These are phyloP conservation scores for Chrysaora quinquecirrha DNA, from an alignment of 30 jellyfish, hydroid and myxozoan genomes.

Conservation along the genomic window DNA sequence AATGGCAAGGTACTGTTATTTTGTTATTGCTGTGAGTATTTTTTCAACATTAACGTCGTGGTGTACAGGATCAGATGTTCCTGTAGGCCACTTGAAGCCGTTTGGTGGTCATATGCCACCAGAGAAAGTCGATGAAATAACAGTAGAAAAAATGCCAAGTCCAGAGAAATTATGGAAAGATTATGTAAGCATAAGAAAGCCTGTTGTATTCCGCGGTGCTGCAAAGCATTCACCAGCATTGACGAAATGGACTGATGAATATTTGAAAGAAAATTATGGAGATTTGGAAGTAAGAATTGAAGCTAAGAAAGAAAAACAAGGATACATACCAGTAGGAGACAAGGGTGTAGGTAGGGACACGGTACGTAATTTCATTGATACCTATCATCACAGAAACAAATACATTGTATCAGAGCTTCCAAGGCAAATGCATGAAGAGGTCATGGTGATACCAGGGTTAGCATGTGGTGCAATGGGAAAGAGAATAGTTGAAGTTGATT, in stretches of 20 bases:
- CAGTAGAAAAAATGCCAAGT: constrained; percentile 44
- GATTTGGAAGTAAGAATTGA: constrained; percentile 76
- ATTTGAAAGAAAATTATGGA: constrained; percentile 47
- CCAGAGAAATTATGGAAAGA: constrained; percentile 72
- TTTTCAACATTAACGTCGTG: too few relatives aligned
- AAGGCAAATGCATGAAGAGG: constrained; percentile 66
- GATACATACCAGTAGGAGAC: constrained; percentile 75
- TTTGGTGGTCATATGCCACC: constrained; percentile 86
- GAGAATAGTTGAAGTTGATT: constrained; percentile 73
- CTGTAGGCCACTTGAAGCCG: constrained; percentile 84
- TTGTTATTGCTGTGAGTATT: too few relatives aligned
- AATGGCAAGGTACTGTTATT: too few relatives aligned
- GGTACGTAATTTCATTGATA: constrained; percentile 42
- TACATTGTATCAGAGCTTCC: constrained; percentile 82
- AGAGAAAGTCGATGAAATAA: constrained; percentile 67
- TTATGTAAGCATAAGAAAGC: constrained; percentile 58
- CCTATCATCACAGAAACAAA: constrained; percentile 57
- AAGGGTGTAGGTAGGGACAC: constrained; percentile 82
- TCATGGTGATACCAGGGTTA: constrained; percentile 64
- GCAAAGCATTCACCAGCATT: constrained; percentile 74
- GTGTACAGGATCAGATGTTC: constrained; percentile 41
- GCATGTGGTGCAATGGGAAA: constrained; percentile 69
- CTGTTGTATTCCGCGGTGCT: constrained; percentile 83
- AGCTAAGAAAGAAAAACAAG: constrained; percentile 74
- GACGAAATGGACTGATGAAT: constrained; percentile 82